A percentile compares a stretch with the other conserved stretches of the same genome.
phyloP scores from a whole-genome alignment of 2,797 vertebrate genomes.

The Lutjanus argentimaculatus region DNA sequence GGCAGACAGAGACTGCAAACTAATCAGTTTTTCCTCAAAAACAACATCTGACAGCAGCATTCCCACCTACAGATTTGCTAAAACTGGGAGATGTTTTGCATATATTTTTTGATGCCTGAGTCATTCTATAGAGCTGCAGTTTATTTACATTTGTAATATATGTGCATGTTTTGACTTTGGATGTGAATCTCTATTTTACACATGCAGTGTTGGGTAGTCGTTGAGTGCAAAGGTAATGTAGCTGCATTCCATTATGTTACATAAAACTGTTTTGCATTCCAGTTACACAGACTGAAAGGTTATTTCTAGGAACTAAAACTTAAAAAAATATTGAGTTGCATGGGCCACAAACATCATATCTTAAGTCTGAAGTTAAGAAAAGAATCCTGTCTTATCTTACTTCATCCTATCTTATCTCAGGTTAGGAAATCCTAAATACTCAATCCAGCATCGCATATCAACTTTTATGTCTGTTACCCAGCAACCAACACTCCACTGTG shows the following conservation, averaged over 20 bases:
- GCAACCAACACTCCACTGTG: no score
- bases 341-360: no score
- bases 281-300: background rate
- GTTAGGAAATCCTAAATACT: no score
- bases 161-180: slow-evolving; percentile 57
- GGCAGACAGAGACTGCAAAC: slow-evolving; percentile 28
- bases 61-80: slow-evolving; percentile 48
- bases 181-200: slow-evolving; percentile 47
- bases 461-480: no score
- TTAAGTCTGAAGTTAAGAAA: no score
- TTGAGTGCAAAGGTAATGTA: slow-evolving; percentile 20
- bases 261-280: slow-evolving; percentile 47
- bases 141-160: slow-evolving; percentile 57
- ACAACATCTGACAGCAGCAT: slow-evolving; percentile 50
- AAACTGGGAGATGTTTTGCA: slow-evolving; percentile 44
- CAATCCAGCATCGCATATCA: no score
- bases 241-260: slow-evolving; percentile 42
- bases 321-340: background rate
- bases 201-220: slow-evolving; percentile 28
- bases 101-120: slow-evolving; percentile 44
- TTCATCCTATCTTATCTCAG: no score
- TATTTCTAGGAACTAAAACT: background rate
- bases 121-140: slow-evolving; percentile 25
- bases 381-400: no score
- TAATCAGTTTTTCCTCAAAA: slow-evolving; percentile 28